Evolutionary conservation across 2,113 vertebrate genomes (phyloP).

Genomic region (Cottus gobio): DNA sequence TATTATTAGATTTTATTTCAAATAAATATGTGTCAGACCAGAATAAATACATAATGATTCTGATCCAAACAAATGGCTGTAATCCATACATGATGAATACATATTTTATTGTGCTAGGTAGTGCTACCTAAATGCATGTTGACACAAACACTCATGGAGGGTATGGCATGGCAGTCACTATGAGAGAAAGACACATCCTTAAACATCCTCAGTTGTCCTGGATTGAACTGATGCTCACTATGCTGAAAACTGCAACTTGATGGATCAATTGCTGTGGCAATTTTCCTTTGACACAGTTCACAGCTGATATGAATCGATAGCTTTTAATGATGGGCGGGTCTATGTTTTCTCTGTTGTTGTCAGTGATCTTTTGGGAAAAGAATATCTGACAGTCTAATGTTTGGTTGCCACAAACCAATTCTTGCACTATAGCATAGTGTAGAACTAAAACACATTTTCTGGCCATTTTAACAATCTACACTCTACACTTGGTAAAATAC

Average conservation of each 20-base stretch:
- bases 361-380: conserved; percentile 18
- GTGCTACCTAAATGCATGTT: conserved; percentile 12
- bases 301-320: conserved; percentile 68
- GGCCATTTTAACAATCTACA: conserved; percentile 21
- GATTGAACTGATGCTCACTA: conserved; percentile 50
- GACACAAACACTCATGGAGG: conserved; percentile 25
- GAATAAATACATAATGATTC: neutral
- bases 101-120: neutral
- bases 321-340: conserved; percentile 58
- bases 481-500: neutral
- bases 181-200: conserved; percentile 11
- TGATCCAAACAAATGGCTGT: neutral
- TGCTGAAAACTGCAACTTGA: conserved; percentile 62
- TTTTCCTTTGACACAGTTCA: conserved; percentile 67
- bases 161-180: conserved; percentile 10
- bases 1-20: neutral
- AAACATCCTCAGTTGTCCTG: conserved; percentile 37
- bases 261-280: conserved; percentile 62
- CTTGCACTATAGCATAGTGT: neutral
- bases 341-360: conserved; percentile 58
- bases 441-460: neutral
- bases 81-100: neutral
- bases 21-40: neutral
- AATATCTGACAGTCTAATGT: conserved; percentile 13
- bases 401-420: conserved; percentile 17